Conservation (phyloP, 2,888 invertebrate genomes). For the Ommatoiulus sabulosus region DNA sequence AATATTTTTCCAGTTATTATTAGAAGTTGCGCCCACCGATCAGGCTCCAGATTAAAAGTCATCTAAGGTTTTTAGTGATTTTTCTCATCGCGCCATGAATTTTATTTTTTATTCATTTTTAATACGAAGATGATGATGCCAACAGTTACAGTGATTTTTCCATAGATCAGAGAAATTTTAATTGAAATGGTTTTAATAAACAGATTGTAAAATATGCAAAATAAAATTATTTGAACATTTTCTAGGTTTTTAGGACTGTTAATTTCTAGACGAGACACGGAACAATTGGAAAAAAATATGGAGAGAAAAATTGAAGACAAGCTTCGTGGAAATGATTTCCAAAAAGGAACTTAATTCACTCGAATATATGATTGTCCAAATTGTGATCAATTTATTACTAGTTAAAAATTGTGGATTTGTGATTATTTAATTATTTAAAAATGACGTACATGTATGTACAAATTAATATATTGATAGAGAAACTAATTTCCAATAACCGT, state of each 20-base stretch:
- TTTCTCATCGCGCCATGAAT: neutral
- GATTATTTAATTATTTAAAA: no score
- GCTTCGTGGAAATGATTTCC: no score
- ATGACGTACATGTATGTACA: no score
- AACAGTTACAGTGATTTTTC: neutral
- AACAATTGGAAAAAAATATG: no score
- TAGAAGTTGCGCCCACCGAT: conserved; percentile 88
- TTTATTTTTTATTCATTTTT: conserved; percentile 43
- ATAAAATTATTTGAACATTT: conserved; percentile 37
- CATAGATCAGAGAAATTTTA: neutral
- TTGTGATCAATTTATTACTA: no score
- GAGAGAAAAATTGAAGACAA: no score
- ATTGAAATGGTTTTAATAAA: conserved; percentile 30
- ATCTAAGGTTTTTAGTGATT: neutral
- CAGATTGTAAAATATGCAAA: conserved; percentile 35
- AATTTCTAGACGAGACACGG: no score
- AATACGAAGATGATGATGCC: neutral
- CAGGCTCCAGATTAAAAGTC: conserved; percentile 61
- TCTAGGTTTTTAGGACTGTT: neutral
- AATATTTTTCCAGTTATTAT: conserved; percentile 87
- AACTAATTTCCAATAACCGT: no score
- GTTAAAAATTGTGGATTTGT: no score
- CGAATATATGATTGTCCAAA: no score
- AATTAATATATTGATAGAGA: no score
- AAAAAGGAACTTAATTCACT: no score